Base-by-base conservation (phyloP, 2,888 invertebrate species). In the Pachliopta kotzebuea region DNA sequence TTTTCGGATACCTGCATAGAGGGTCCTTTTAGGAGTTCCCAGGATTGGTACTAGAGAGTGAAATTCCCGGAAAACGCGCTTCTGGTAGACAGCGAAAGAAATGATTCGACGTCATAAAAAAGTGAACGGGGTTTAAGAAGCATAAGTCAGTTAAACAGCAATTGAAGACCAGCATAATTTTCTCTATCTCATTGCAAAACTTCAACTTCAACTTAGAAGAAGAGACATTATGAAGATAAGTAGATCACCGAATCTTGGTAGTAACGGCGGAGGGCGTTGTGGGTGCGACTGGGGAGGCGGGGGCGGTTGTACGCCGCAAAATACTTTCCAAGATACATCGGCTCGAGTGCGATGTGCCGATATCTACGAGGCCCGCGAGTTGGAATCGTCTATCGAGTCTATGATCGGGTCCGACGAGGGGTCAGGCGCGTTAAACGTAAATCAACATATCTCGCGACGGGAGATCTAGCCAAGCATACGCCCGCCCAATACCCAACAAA, bases 401-500 rank as follows among this genome's bases (percentile, higher is more conserved):
- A 89, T 89, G 89, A 90, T 90, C 90, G 88, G 84, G 82, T 84
- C 79, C 80, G 86, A 80, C 84, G 85, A 86, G 85, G 78, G 90
- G 91, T 91, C 91, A 90, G 88, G 91, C 88, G 88, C 88, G 87
- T 85, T 89, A 85, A 90, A 89, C 90, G 90, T 91, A 91, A 91
- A 91, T 90, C 91, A 90, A 90, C 90, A 90, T 90, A 90, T 90
- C 90, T 89, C 89, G 77, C 90, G 85, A 86, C 89, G 88, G 89
- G 90, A 87, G 88, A 90, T 91, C 90, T 88, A 86, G 83, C 83
- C 77, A 79, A 80, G 83, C 85, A 84, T 83, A 85, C 83, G 85
- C 83, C 83, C 80, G 78, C 77, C 86, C 31, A 31, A 31, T 11
- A 11, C 31, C 31, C 85, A 84, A 88, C 88, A 86, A 89, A 90